These are phyloP conservation scores for Miniopterus natalensis DNA, from an alignment of 2,113 vertebrate species.

Conservation along the genomic window DNA sequence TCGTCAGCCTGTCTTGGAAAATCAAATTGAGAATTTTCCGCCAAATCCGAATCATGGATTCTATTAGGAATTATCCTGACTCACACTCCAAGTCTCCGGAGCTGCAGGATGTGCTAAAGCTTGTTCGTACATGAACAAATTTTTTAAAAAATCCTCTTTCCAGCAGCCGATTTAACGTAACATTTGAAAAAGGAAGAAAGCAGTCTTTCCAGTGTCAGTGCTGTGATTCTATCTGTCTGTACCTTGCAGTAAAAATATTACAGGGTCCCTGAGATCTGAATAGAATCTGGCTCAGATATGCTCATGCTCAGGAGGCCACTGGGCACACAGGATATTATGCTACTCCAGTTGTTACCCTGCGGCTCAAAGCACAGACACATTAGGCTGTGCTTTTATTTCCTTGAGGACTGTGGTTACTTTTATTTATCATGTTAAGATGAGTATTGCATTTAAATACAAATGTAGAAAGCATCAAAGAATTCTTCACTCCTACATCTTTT, in stretches of 20 bases:
- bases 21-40: neutral
- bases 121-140: neutral
- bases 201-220: neutral
- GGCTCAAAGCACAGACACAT: neutral
- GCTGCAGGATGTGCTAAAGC: neutral
- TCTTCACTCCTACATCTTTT: neutral
- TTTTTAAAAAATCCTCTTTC: neutral
- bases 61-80: neutral
- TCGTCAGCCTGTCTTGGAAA: conserved; percentile 10
- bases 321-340: neutral
- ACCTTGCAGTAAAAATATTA: neutral
- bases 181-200: neutral
- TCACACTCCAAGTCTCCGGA: neutral
- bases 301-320: neutral
- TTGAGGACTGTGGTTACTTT: conserved; percentile 6
- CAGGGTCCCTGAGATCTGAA: neutral
- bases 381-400: neutral
- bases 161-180: neutral
- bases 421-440: conserved; percentile 6
- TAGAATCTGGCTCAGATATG: neutral
- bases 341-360: neutral
- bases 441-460: conserved; percentile 49
- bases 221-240: neutral
- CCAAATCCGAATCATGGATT: neutral
- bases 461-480: neutral